Percentiles rank a stretch among this genome's conserved stretches.
phyloP scores from a whole-genome alignment of 2,113 vertebrate genomes.

The Amia ocellicauda region DNA sequence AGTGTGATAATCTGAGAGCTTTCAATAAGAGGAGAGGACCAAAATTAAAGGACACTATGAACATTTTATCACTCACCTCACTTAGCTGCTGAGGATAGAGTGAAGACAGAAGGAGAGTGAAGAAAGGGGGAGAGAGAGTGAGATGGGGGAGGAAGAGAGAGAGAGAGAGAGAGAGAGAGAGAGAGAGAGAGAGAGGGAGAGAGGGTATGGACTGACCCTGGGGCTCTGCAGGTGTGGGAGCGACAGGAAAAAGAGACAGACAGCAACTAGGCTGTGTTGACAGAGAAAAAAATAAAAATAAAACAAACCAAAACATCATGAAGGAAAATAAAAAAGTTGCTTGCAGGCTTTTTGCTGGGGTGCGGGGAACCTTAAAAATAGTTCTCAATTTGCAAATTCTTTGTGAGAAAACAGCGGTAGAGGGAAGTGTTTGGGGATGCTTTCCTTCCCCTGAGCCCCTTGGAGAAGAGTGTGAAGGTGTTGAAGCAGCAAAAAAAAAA shows the following conservation, averaged over 20 bases:
- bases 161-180: slow-evolving; percentile 12
- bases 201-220: slow-evolving; percentile 48
- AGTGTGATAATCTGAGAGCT: slow-evolving; percentile 40
- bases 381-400: slow-evolving; percentile 28
- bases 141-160: slow-evolving; percentile 9
- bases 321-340: slow-evolving; percentile 18
- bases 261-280: slow-evolving; percentile 22
- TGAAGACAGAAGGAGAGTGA: slow-evolving; percentile 9
- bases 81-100: neutral
- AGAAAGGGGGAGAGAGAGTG: neutral
- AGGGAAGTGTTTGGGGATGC: neutral
- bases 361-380: slow-evolving; percentile 23
- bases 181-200: slow-evolving; percentile 7
- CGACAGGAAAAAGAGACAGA: slow-evolving; percentile 28
- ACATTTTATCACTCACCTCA: no score
- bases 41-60: no score
- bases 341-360: neutral
- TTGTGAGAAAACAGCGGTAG: slow-evolving; percentile 18
- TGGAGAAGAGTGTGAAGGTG: slow-evolving; percentile 8
- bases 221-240: slow-evolving; percentile 60
- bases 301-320: slow-evolving; percentile 38
- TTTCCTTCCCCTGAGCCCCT: neutral
- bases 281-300: slow-evolving; percentile 24
- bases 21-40: slow-evolving; percentile 20
- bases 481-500: slow-evolving; percentile 2